These are phyloP conservation scores for Sterna hirundo DNA, from an alignment of 2,113 vertebrate species.

Conservation along the genomic window DNA sequence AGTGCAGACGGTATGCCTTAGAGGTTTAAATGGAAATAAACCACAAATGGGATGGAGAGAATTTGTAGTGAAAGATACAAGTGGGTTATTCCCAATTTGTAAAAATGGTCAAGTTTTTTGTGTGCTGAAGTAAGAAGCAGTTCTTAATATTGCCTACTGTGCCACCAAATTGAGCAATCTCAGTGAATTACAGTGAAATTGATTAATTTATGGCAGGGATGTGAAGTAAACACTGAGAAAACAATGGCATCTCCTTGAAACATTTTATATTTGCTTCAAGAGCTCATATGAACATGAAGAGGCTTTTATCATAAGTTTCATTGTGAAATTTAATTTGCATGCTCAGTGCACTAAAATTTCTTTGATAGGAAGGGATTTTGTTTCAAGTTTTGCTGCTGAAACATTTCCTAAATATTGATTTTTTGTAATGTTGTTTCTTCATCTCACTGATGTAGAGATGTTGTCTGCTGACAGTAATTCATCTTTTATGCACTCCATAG, in stretches of 20 bases:
- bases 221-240: not conserved
- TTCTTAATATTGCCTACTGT: not conserved
- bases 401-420: not conserved
- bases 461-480: not conserved
- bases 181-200: not conserved
- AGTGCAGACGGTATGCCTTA: not conserved
- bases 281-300: not conserved
- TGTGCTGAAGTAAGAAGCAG: not conserved
- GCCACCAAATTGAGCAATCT: not conserved
- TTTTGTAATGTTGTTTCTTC: not conserved
- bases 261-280: not conserved
- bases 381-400: not conserved
- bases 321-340: not conserved
- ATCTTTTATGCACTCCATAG: not conserved
- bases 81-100: not conserved
- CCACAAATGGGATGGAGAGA: not conserved
- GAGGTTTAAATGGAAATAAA: not conserved
- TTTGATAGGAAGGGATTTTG: not conserved
- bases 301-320: not conserved
- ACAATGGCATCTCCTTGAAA: not conserved
- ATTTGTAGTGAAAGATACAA: not conserved
- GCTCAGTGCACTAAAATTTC: not conserved
- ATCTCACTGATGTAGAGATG: not conserved
- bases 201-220: not conserved
- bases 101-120: not conserved